phyloP scores from a whole-genome alignment of 2,797 vertebrate genomes.

The Leucoraja ocellata region DNA sequence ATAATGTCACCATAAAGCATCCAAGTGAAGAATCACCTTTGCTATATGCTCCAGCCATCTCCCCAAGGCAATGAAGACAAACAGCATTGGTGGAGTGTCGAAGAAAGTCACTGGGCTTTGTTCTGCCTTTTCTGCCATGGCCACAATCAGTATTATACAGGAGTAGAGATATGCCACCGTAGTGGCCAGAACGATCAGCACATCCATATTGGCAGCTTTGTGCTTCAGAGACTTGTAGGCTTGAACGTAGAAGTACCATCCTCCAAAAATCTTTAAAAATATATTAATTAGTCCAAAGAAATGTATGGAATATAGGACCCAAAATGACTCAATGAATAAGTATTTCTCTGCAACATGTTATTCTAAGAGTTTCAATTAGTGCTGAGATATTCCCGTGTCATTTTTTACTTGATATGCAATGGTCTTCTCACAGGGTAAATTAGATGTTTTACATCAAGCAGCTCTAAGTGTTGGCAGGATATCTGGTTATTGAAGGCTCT shows the following conservation, averaged over 20 bases:
- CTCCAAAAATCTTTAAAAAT: slow-evolving; percentile 74
- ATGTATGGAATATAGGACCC: background rate
- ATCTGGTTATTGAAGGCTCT: background rate
- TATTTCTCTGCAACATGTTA: background rate
- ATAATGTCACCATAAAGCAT: background rate
- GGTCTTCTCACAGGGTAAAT: background rate
- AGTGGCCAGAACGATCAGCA: slow-evolving; percentile 86
- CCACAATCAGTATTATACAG: slow-evolving; percentile 77
- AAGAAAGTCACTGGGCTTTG: slow-evolving; percentile 91
- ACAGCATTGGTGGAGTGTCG: slow-evolving; percentile 93
- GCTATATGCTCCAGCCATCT: slow-evolving; percentile 90
- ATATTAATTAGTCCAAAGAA: background rate
- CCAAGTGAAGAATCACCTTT: slow-evolving; percentile 63
- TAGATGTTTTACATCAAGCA: background rate
- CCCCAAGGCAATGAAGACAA: slow-evolving; percentile 89
- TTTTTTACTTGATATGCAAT: background rate
- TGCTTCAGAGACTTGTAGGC: slow-evolving; percentile 85
- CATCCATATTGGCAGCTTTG: slow-evolving; percentile 84
- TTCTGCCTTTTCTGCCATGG: slow-evolving; percentile 69
- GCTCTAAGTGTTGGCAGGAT: background rate
- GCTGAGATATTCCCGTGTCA: background rate
- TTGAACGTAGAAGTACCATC: slow-evolving; percentile 88
- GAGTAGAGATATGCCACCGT: slow-evolving; percentile 84
- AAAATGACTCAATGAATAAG: background rate
- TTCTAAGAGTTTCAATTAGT: background rate